Percentiles rank a stretch among this genome's conserved stretches.
These are phyloP conservation scores for Synanthedon andrenaeformis DNA, from an alignment of 2,888 invertebrate genomes.

Conservation along the genomic window DNA sequence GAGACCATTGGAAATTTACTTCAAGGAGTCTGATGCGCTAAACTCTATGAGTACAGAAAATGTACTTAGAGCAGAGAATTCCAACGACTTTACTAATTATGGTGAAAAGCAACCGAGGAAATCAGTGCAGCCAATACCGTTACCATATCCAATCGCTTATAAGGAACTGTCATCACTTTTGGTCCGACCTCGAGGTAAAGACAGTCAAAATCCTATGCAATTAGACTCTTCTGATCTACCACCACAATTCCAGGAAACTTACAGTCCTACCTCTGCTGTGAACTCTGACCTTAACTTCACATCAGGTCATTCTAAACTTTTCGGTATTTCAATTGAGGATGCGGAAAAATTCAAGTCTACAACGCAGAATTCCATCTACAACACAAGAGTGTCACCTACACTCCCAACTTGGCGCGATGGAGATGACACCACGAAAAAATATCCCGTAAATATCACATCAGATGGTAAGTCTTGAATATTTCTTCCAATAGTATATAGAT, in stretches of 20 bases:
- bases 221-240: slow-evolving; percentile 17
- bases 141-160: slow-evolving; percentile 16
- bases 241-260: slow-evolving; percentile 29
- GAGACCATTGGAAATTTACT: slow-evolving; percentile 51
- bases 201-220: slow-evolving; percentile 8
- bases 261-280: slow-evolving; percentile 15
- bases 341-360: slow-evolving; percentile 65
- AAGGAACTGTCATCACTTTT: slow-evolving; percentile 14
- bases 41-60: slow-evolving; percentile 21
- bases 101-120: slow-evolving; percentile 30
- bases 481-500: background rate
- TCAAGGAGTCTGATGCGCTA: slow-evolving; percentile 35
- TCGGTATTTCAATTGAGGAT: slow-evolving; percentile 73
- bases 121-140: slow-evolving; percentile 14
- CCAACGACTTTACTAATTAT: slow-evolving; percentile 34
- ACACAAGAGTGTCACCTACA: slow-evolving; percentile 74
- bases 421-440: slow-evolving; percentile 53
- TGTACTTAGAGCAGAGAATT: slow-evolving; percentile 36
- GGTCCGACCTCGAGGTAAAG: background rate
- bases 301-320: slow-evolving; percentile 73
- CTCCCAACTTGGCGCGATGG: slow-evolving; percentile 65
- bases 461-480: slow-evolving; percentile 45
- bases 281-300: slow-evolving; percentile 52
- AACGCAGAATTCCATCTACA: slow-evolving; percentile 59
- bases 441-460: slow-evolving; percentile 42